Evolutionary conservation across 2,113 vertebrate genomes (phyloP).

Genomic region (Uria aalge): DNA sequence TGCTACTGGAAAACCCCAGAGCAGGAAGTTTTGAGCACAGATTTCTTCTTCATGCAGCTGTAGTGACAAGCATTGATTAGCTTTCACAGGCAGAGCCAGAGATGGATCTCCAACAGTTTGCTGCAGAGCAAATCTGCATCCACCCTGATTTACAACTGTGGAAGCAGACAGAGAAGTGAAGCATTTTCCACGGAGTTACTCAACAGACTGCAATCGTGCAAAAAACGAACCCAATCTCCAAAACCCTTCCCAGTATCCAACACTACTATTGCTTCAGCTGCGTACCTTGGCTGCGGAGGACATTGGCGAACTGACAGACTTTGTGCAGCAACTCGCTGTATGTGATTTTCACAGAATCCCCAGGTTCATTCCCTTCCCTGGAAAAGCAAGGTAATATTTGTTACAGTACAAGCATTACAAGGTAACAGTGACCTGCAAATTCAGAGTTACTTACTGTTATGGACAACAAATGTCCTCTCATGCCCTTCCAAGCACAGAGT

Average conservation of each 20-base stretch:
- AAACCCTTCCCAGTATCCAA: not conserved
- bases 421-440: not conserved
- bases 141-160: not conserved
- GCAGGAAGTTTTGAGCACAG: not conserved
- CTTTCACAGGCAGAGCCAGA: not conserved
- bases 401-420: not conserved
- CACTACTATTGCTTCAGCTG: not conserved
- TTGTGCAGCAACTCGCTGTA: constrained; percentile 87
- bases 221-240: not conserved
- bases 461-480: not conserved
- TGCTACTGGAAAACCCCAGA: not conserved
- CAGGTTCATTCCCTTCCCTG: constrained; percentile 96
- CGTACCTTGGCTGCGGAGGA: constrained; percentile 85
- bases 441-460: not conserved
- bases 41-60: not conserved
- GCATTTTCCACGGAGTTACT: not conserved
- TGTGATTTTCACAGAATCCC: constrained; percentile 83
- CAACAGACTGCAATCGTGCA: not conserved
- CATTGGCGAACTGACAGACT: constrained; percentile 93
- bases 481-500: not conserved
- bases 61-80: not conserved
- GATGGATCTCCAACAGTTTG: not conserved
- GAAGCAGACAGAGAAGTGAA: not conserved
- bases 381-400: not conserved
- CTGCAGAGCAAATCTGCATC: not conserved